Conservation (phyloP, 2,113 vertebrate species). For the Bambusicola thoracicus region DNA sequence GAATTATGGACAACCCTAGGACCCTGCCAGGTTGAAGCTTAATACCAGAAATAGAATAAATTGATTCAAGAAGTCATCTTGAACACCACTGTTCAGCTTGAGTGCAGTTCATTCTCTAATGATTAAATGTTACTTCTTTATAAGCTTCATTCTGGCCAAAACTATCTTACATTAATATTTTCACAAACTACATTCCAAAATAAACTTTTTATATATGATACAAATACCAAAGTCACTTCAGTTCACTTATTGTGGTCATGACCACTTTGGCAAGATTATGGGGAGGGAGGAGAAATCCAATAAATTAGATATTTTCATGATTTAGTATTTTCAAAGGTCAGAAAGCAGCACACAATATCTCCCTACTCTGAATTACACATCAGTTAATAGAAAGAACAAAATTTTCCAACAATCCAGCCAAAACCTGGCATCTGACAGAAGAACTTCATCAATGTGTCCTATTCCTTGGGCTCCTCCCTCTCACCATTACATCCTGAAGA, state of each 20-base stretch:
- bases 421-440: constrained; percentile 54
- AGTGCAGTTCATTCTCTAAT: constrained; percentile 52
- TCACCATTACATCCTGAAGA: background rate
- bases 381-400: constrained; percentile 61
- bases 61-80: constrained; percentile 69
- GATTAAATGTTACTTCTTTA: constrained; percentile 66
- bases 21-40: constrained; percentile 53
- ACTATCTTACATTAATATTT: constrained; percentile 68
- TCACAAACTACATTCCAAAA: constrained; percentile 68
- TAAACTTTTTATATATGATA: constrained; percentile 71
- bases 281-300: constrained; percentile 64
- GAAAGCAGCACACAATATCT: constrained; percentile 69
- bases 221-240: constrained; percentile 72
- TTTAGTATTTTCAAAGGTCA: constrained; percentile 74
- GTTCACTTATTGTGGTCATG: constrained; percentile 72
- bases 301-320: constrained; percentile 75
- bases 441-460: constrained; percentile 31
- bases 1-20: constrained; percentile 45
- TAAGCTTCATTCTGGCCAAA: constrained; percentile 62
- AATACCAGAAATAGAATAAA: constrained; percentile 72
- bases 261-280: constrained; percentile 70
- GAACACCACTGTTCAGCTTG: constrained; percentile 55
- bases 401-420: constrained; percentile 74
- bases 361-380: constrained; percentile 51
- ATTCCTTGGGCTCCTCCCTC: background rate